Evolutionary conservation across 37 sponge, comb jelly and placozoan genomes (phyloP).

Genomic region (Eunapius fragilis): DNA sequence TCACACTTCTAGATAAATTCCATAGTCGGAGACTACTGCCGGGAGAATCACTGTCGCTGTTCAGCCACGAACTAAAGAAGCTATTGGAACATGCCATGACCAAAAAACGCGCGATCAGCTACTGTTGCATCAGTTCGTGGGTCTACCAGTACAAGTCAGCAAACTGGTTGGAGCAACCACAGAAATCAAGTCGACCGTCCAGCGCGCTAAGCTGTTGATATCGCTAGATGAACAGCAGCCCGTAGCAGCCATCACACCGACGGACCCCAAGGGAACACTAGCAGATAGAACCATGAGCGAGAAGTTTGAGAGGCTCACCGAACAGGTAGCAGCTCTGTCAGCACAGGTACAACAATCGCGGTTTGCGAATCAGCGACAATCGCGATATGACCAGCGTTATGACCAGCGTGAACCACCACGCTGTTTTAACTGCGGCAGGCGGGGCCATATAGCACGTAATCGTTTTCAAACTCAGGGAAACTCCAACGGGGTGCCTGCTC

Average conservation of each 20-base stretch:
- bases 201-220: constrained; percentile 26
- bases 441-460: constrained; percentile 20
- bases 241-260: not conserved
- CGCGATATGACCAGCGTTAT: constrained; percentile 13
- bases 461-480: constrained; percentile 16
- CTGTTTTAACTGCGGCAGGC: constrained; percentile 17
- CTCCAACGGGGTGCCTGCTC: constrained; percentile 13
- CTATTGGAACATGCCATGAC: constrained; percentile 59
- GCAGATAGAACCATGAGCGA: not conserved
- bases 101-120: constrained; percentile 16
- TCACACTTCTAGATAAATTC: constrained; percentile 41
- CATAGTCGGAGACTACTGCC: constrained; percentile 32
- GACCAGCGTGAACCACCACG: constrained; percentile 18
- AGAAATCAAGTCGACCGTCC: constrained; percentile 12
- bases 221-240: constrained; percentile 7
- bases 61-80: constrained; percentile 40
- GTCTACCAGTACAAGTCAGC: constrained; percentile 22
- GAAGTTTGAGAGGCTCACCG: constrained; percentile 17
- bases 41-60: constrained; percentile 41
- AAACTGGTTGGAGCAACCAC: constrained; percentile 14
- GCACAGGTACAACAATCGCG: too few relatives aligned
- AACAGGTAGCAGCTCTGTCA: constrained; percentile 33
- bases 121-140: constrained; percentile 55
- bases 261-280: not conserved
- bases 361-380: not conserved